A percentile compares a stretch with the other conserved stretches of the same genome.
phyloP scores from a whole-genome alignment of 92 coral and sea anemone species.

The Diadumene lineata region DNA sequence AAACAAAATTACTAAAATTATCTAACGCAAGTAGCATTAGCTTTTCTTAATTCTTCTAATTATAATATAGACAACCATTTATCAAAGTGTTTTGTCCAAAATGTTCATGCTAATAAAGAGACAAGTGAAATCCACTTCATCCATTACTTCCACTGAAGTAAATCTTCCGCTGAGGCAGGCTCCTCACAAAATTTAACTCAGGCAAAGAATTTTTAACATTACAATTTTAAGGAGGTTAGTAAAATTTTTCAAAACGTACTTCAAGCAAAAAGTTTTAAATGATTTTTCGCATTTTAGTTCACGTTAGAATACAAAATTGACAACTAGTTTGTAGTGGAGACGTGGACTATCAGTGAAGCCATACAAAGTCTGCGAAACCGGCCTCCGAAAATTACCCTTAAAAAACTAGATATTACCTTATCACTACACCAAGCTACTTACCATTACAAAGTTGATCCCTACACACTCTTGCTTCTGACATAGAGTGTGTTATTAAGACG shows the following conservation, averaged over 20 bases:
- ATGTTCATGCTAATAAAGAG: too few species aligned
- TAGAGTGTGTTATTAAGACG: constrained; percentile 47
- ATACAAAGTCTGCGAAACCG: constrained; percentile 23
- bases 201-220: too few species aligned
- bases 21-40: too few species aligned
- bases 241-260: background rate
- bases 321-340: constrained; percentile 18
- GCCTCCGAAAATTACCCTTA: background rate
- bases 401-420: background rate
- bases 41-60: too few species aligned
- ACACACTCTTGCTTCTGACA: constrained; percentile 51
- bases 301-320: background rate
- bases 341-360: constrained; percentile 31
- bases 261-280: background rate
- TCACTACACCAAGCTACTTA: constrained; percentile 12
- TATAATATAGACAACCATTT: too few species aligned
- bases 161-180: too few species aligned
- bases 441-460: constrained; percentile 52
- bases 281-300: background rate
- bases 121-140: too few species aligned
- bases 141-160: too few species aligned
- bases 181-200: too few species aligned
- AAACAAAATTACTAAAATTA: too few species aligned
- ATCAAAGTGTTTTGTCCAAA: too few species aligned
- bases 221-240: background rate